Base-by-base conservation (phyloP, 2,113 vertebrate species). In the Trematomus loennbergii region DNA sequence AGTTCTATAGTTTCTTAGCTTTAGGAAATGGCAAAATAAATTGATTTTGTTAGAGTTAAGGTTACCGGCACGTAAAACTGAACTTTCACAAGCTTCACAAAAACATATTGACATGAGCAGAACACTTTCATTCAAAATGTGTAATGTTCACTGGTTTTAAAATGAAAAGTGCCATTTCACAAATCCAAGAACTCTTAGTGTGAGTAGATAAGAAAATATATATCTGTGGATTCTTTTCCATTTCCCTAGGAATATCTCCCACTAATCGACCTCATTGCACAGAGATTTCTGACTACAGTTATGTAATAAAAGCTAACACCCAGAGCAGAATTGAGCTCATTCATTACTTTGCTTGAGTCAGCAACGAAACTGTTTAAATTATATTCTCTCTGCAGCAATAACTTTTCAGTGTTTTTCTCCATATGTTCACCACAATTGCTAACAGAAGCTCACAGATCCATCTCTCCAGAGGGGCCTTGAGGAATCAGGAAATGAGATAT, bases 401-500 rank as follows among this genome's bases (percentile, higher is more conserved):
- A 78, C 29, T 61, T 84, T 48, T 57, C 71, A 57, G 62, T 48
- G 25, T 29, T 87, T 71, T 82, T 43, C 22, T 55, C 15, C 57
- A 20, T 11, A 45, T 43, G 73, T 76, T 73, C 43, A 40, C 62
- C 0, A 25, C 75, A 83, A 87, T 84, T 86, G 64, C 59, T 57
- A 45, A 66, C 46, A 63, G 65, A 81, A 84, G 54, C 60, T 69
- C 54, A 22, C 50, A 64, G 66, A 85, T 64, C 29, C 20, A 15
- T 22, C 45, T 29, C 57, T 48, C 60, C 74, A 1, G 2, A 36
- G 22, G 29, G 33, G 68, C 81, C 70, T 60, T 8, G 52, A 81
- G 61, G 73, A 72, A 59, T 62, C 67, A 71, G 45, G 72, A 74
- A 69, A 79, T 59, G 22, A 89, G 54, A 79, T 57, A 36, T n/a